Base-by-base conservation (phyloP, 2,888 invertebrate genomes). In the Caenorhabditis sp. region DNA sequence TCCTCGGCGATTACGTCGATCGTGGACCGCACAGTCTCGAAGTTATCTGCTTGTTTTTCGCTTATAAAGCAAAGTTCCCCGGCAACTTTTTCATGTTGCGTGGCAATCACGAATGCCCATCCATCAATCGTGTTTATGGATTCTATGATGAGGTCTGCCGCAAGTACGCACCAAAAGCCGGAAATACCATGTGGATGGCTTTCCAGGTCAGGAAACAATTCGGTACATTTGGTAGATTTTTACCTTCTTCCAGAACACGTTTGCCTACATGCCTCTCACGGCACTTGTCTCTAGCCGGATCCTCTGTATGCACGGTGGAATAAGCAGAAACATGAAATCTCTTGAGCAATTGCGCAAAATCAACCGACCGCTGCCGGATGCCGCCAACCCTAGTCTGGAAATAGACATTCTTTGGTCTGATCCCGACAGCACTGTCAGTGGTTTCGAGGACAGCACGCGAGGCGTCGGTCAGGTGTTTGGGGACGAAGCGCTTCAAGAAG, bases 381-480 rank as follows among this genome's bases (percentile, higher is more conserved):
- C 90, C 89, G 77, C 92, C 88, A 67, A 88, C 58, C 92, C 60
- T 87, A 92, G 86, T 90, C 91, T 78, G 89, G 92, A 92, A 67
- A 82, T 85, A 22, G 89, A 93, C 83, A 88, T 93, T n/a, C 88
- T 93, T 1, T 93, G 93, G 93, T 90, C 92, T 2, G 93, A 93
- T 78, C 93, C 93, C 32, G 92, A 85, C 22, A 61, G 71, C n/a
- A 55, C 53, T 50, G 64, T 81, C 24, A 44, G 71, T 50, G 87
- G 88, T 9, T 88, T 85, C 77, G 80, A 82, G 56, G 67, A 79
- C 15, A 88, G 83, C 65, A 83, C 86, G 4, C 78, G 94, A 40
- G 94, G 94, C 37, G 93, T 94, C n/a, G 93, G 93, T 13, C 94
- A 92, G 89, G 93, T 93, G 40, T 94, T 94, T 89, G 94, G 94